Base-by-base conservation (phyloP, 2,113 vertebrate species). In the Pomatorhinus ruficollis region DNA sequence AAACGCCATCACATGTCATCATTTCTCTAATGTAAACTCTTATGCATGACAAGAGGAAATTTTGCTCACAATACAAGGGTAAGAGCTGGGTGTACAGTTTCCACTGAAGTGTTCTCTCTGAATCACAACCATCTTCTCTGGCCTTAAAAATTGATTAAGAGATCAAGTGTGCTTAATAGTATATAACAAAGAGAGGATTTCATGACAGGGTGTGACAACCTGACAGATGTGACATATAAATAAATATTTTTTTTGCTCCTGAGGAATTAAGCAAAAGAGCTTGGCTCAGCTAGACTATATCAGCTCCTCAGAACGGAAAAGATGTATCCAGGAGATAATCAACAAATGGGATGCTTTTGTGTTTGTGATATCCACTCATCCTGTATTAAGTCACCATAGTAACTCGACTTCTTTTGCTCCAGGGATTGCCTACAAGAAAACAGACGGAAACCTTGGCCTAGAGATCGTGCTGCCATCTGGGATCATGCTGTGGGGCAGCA, bases 401-500 rank as follows among this genome's bases (percentile, higher is more conserved):
- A 90, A 79, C 39, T 83, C 0, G 0, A 35, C 16, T 89, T 80
- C 42, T 87, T 89, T 79, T 69, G 30, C 75, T 80, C 27, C 61
- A 49, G 54, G n/a, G 60, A 70, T 47, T 70, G 42, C 42, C 71
- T 74, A 23, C 18, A 63, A 54, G 70, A 71, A 80, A 71, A 0
- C 50, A 61, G 52, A 78, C 6, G 9, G 77, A 79, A 89, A 83
- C n/a, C 8, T 42, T 77, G 20, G 22, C 71, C 71, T 59, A 25
- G 74, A 70, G 91, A 83, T 16, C 2, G 7, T 79, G 56, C 74
- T 95, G 90, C 93, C 95, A 96, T 96, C 90, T 95, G 93, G 82
- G 83, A 86, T 35, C 39, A 37, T 40, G 60, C 40, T 78, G 82
- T 77, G 44, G 82, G 60, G 79, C 87, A 90, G 76, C 82, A 90